Conservation (phyloP, 2,113 vertebrate genomes). For the Sorex fumeus region DNA sequence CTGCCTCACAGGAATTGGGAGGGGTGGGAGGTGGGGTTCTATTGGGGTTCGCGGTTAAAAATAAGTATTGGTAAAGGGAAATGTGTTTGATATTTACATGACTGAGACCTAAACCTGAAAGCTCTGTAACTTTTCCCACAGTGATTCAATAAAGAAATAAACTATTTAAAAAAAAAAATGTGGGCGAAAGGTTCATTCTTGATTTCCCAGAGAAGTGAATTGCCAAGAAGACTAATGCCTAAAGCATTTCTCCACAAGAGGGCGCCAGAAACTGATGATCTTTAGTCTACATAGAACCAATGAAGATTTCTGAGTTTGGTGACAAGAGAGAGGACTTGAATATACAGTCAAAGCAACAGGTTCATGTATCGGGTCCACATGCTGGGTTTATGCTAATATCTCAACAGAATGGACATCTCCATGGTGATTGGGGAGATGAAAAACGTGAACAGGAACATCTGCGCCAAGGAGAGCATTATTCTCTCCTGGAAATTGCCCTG, state of each 20-base stretch:
- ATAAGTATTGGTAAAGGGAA: no score
- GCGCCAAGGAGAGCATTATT: conserved; percentile 21
- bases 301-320: background rate
- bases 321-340: background rate
- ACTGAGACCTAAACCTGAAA: no score
- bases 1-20: no score
- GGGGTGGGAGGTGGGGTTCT: no score
- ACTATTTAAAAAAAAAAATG: conserved; percentile 50
- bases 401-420: background rate
- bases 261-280: conserved; percentile 81
- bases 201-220: background rate
- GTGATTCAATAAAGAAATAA: no score
- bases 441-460: conserved; percentile 55
- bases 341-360: background rate
- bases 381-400: background rate
- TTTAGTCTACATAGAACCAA: background rate
- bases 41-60: no score
- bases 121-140: no score
- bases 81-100: no score
- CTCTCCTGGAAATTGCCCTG: conserved; percentile 39
- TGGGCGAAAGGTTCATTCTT: conserved; percentile 9
- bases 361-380: background rate
- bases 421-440: background rate
- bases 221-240: background rate
- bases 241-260: conserved; percentile 83